Percentiles rank a stretch among this genome's conserved stretches.
Conservation (phyloP, 2,888 invertebrate genomes). For the Bugula neritina region DNA sequence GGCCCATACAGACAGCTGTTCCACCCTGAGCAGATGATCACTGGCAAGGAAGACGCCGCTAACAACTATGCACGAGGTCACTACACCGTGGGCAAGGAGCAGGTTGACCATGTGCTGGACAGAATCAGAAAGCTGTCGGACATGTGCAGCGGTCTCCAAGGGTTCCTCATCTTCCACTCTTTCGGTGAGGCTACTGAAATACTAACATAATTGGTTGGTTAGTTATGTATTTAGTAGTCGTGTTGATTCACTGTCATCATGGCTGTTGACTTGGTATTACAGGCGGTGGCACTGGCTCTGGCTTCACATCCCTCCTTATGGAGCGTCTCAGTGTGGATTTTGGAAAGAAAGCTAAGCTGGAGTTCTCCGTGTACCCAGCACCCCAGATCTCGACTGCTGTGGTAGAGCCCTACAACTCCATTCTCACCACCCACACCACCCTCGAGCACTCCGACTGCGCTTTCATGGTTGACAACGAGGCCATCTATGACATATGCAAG, state of each 20-base stretch:
- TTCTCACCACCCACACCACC: too few relatives aligned
- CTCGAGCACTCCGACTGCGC: constrained; percentile 86
- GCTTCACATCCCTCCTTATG: constrained; percentile 56
- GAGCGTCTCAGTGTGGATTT: constrained; percentile 62
- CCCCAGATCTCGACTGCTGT: constrained; percentile 35
- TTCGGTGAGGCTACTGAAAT: constrained; percentile 25
- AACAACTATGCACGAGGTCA: constrained; percentile 45
- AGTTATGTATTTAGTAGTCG: too few relatives aligned
- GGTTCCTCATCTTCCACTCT: constrained; percentile 64
- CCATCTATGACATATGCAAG: too few relatives aligned
- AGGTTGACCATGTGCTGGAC: constrained; percentile 44
- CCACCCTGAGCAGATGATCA: constrained; percentile 44
- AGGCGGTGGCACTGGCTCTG: constrained; percentile 34
- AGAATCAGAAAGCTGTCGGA: constrained; percentile 59
- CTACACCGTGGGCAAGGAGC: constrained; percentile 43
- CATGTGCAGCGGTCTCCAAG: constrained; percentile 60
- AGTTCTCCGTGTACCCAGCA: constrained; percentile 47
- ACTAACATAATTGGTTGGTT: too few relatives aligned
- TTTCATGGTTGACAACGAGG: too few relatives aligned
- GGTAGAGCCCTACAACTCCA: constrained; percentile 70
- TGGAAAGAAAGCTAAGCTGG: constrained; percentile 50
- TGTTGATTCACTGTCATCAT: not conserved
- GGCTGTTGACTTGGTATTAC: not conserved
- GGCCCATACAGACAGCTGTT: constrained; percentile 41
- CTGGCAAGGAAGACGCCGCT: constrained; percentile 44